Evolutionary conservation across 2,113 vertebrate species (phyloP).

Genomic region (Callionymus lyra): DNA sequence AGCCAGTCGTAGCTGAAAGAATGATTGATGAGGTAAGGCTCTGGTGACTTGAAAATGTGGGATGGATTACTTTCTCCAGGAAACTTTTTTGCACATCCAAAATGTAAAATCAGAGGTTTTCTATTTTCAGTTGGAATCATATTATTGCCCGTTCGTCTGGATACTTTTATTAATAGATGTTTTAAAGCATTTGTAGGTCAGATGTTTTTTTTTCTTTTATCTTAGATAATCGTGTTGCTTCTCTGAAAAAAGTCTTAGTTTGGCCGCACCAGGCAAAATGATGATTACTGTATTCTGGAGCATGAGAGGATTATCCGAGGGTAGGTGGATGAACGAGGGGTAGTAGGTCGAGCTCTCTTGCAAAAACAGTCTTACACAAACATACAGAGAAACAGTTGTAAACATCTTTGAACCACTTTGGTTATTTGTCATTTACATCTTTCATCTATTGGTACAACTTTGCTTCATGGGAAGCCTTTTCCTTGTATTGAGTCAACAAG

Average conservation of each 20-base stretch:
- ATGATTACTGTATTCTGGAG: conserved; percentile 17
- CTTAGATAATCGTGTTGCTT: neutral
- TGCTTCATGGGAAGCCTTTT: neutral
- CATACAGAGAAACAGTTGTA: neutral
- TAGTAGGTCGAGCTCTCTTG: conserved; percentile 18
- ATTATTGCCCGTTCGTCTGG: too few species aligned
- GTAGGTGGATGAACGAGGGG: conserved; percentile 16
- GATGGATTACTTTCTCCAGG: neutral
- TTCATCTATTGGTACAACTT: neutral
- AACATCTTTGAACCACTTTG: neutral
- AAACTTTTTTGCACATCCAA: too few species aligned
- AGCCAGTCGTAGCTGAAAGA: conserved; percentile 25
- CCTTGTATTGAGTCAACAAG: neutral
- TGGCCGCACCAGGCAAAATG: conserved; percentile 16
- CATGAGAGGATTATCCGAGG: conserved; percentile 30
- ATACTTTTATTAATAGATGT: too few species aligned
- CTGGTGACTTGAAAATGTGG: conserved; percentile 1
- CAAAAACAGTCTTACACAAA: neutral
- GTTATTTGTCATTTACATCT: neutral
- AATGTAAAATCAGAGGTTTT: too few species aligned
- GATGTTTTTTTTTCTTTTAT: too few species aligned
- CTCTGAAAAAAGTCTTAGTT: neutral
- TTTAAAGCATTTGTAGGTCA: too few species aligned
- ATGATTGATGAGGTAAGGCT: conserved; percentile 51
- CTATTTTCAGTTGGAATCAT: too few species aligned